Conservation (phyloP, 2,113 vertebrate species). For the Galeopterus variegatus region DNA sequence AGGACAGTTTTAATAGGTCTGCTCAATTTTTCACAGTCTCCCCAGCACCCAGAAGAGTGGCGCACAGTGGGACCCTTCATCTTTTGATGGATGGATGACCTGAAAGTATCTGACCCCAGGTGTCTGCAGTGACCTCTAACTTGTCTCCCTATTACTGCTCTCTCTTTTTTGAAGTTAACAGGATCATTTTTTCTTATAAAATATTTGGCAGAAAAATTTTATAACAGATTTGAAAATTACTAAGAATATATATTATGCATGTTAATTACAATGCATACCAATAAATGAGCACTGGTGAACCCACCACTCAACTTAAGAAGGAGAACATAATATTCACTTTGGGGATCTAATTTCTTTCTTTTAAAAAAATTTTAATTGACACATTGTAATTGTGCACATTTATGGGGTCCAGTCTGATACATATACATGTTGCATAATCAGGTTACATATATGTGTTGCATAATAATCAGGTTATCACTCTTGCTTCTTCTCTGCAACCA, state of each 20-base stretch:
- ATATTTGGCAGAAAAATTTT: slow-evolving; percentile 41
- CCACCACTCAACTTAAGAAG: no score
- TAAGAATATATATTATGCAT: not conserved
- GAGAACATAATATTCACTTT: no score
- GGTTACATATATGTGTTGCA: no score
- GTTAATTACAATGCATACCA: not conserved
- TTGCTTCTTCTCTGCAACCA: not conserved
- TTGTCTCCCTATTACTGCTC: not conserved
- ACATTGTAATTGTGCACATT: no score
- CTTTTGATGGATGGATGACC: not conserved
- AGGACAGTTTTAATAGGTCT: not conserved
- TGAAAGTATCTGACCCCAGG: not conserved
- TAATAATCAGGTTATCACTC: no score
- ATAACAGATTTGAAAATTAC: not conserved
- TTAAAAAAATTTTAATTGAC: no score
- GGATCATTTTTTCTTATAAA: slow-evolving; percentile 29
- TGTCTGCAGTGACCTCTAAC: not conserved
- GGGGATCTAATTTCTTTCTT: no score
- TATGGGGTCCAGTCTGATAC: no score
- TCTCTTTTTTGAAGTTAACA: not conserved
- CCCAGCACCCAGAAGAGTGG: not conserved
- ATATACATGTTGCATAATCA: no score
- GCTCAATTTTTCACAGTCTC: not conserved
- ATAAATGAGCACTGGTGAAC: not conserved
- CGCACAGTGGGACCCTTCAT: not conserved